A percentile compares a stretch with the other conserved stretches of the same genome.
These are phyloP conservation scores for Caenorhabditis briggsae DNA, from an alignment of 1,140 invertebrate genomes.

Conservation along the genomic window DNA sequence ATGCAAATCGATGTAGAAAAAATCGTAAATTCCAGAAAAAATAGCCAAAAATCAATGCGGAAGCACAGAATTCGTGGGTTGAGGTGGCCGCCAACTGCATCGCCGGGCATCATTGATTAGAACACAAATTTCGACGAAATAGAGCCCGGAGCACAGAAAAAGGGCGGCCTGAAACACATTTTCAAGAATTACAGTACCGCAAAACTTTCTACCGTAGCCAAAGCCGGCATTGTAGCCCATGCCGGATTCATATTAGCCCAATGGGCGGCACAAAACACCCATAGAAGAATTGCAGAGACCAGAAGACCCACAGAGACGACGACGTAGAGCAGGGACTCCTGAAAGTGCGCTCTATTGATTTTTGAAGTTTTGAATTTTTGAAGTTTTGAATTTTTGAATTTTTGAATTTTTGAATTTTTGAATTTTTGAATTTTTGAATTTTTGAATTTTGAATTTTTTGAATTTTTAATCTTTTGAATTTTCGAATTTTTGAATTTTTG, in stretches of 20 bases:
- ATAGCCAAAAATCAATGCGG: neutral
- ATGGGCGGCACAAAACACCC: conserved; percentile 38
- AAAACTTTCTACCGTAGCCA: neutral
- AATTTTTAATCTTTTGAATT: too few species aligned
- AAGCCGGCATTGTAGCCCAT: conserved; percentile 11
- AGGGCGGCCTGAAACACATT: neutral
- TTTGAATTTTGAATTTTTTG: too few species aligned
- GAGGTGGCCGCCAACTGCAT: conserved; percentile 32
- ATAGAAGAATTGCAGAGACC: conserved; percentile 8
- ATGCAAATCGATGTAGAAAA: conserved; percentile 3
- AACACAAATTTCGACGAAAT: conserved; percentile 26
- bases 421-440: too few species aligned
- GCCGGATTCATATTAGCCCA: conserved; percentile 38
- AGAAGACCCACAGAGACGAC: conserved; percentile 19
- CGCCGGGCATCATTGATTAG: conserved; percentile 27
- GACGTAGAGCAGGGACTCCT: conserved; percentile 25
- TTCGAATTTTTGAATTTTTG: too few species aligned
- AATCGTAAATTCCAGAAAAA: neutral
- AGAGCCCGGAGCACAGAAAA: conserved; percentile 14
- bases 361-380: too few species aligned
- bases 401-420: too few species aligned
- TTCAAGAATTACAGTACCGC: neutral
- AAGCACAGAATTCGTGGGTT: conserved; percentile 24
- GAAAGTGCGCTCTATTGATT: neutral
- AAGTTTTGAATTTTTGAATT: too few species aligned